Percentiles rank a stretch among this genome's conserved stretches.
These are phyloP conservation scores for Furnarius figulus DNA, from an alignment of 2,113 vertebrate genomes.

Conservation along the genomic window DNA sequence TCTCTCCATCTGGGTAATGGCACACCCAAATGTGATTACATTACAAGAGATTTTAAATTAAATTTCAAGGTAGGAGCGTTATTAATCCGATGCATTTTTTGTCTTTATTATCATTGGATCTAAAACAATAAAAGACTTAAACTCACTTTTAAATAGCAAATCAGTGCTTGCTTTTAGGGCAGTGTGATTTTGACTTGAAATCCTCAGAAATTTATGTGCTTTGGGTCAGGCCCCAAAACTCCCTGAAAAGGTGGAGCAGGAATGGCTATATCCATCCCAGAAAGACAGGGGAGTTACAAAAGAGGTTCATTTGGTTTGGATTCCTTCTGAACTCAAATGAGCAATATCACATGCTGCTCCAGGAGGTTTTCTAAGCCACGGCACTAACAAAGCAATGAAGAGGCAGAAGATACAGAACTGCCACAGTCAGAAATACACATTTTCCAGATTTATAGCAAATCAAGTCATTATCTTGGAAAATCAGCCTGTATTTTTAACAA, in stretches of 20 bases:
- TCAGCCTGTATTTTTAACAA: neutral
- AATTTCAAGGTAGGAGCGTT: constrained; percentile 66
- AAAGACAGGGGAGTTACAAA: neutral
- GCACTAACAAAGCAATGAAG: neutral
- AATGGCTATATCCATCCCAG: neutral
- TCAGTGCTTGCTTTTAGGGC: neutral
- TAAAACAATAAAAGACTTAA: constrained; percentile 44
- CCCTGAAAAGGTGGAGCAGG: neutral
- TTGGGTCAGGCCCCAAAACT: neutral
- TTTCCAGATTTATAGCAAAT: neutral
- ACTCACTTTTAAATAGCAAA: neutral
- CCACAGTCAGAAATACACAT: neutral
- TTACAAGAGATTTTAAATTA: constrained; percentile 68
- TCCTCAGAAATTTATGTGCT: neutral
- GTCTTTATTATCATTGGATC: constrained; percentile 59
- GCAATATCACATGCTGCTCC: neutral
- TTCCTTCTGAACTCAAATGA: neutral
- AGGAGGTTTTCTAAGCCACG: neutral
- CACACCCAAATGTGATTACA: constrained; percentile 67
- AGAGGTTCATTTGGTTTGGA: neutral
- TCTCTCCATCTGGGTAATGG: constrained; percentile 68
- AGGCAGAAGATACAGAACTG: neutral
- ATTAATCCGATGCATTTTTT: constrained; percentile 55
- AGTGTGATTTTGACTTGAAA: neutral
- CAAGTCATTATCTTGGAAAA: neutral